Conservation (phyloP, 2,888 invertebrate species). For the Notodromas monacha region DNA sequence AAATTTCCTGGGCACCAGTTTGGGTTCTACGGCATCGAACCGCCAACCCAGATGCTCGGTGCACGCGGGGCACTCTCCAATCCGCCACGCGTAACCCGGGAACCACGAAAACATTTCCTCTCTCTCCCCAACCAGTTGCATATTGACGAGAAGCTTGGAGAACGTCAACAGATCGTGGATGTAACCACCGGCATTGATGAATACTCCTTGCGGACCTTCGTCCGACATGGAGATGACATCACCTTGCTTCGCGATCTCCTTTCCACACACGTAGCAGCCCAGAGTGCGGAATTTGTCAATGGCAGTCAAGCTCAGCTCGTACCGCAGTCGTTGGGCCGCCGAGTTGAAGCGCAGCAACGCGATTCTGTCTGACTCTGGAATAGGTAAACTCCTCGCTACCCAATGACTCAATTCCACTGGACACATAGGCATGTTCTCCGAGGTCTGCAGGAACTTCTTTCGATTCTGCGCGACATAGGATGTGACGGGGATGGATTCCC, state of each 20-base stretch:
- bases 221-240: conserved; percentile 46
- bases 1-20: conserved; percentile 29
- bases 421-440: conserved; percentile 30
- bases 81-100: conserved; percentile 55
- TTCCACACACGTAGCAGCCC: conserved; percentile 22
- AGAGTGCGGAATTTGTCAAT: conserved; percentile 12
- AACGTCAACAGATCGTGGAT: conserved; percentile 45
- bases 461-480: too few species aligned
- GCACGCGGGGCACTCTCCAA: conserved; percentile 32
- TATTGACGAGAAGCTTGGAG: conserved; percentile 13
- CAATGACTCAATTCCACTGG: conserved; percentile 39
- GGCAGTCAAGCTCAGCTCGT: conserved; percentile 19
- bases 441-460: too few species aligned
- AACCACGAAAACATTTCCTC: conserved; percentile 51
- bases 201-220: conserved; percentile 42
- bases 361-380: conserved; percentile 28
- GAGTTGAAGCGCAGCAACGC: conserved; percentile 29
- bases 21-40: conserved; percentile 28
- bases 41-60: conserved; percentile 41
- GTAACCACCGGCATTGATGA: conserved; percentile 42
- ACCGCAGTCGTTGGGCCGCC: conserved; percentile 28
- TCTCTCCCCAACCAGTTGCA: conserved; percentile 20
- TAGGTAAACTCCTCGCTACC: conserved; percentile 39
- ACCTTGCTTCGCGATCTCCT: conserved; percentile 24
- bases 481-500: too few species aligned